phyloP scores from a whole-genome alignment of 2,888 invertebrate genomes.

The Hyles lineata region DNA sequence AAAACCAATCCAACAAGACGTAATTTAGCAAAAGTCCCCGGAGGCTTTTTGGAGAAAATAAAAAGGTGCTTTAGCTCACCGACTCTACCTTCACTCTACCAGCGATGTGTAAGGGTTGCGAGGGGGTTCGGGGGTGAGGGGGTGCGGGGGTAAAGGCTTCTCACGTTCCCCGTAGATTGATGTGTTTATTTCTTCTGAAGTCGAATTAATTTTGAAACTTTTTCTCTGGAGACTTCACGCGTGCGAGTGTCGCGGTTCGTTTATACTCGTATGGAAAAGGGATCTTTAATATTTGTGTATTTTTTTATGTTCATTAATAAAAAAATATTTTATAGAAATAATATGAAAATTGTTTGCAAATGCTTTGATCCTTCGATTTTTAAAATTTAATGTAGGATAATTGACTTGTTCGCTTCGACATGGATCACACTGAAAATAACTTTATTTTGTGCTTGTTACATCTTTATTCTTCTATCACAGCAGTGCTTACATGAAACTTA shows the following conservation, averaged over 20 bases:
- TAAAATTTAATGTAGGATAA: no score
- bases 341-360: no score
- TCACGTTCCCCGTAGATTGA: constrained; percentile 25
- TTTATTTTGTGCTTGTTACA: no score
- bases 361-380: no score
- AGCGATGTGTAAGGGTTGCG: neutral
- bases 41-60: neutral
- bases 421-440: no score
- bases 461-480: no score
- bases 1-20: no score
- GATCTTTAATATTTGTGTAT: no score
- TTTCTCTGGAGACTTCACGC: constrained; percentile 7
- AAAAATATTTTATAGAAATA: no score
- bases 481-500: no score
- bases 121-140: neutral
- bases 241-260: constrained; percentile 1
- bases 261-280: neutral
- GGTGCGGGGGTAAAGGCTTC: neutral
- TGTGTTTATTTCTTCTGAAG: constrained; percentile 29
- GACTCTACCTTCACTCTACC: neutral
- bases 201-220: constrained; percentile 27
- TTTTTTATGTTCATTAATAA: no score
- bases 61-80: neutral
- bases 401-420: no score
- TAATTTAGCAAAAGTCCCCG: neutral